phyloP scores from a whole-genome alignment of 1,140 invertebrate species.

The Drosophila bocqueti region DNA sequence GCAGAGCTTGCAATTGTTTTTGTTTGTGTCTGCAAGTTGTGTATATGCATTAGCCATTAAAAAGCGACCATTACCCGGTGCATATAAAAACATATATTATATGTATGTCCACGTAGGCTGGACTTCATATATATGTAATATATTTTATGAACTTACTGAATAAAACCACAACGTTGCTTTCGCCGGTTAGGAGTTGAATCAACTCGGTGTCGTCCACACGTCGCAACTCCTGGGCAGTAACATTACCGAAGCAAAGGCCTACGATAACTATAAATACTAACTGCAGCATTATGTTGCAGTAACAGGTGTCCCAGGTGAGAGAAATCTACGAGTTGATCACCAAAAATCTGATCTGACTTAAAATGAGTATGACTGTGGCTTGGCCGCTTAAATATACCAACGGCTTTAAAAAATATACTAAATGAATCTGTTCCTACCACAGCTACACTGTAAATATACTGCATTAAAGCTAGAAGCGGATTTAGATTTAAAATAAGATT shows the following conservation, averaged over 20 bases:
- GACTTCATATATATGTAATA: conserved; percentile 11
- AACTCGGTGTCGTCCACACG: conserved; percentile 68
- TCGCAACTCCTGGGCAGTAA: conserved; percentile 20
- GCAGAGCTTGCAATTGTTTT: conserved; percentile 87
- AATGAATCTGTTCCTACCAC: too few relatives aligned
- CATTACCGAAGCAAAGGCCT: conserved; percentile 14
- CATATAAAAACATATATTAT: neutral
- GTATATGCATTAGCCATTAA: conserved; percentile 1
- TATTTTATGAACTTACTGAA: conserved; percentile 42
- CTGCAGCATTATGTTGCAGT: conserved; percentile 22
- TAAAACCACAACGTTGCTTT: conserved; percentile 61
- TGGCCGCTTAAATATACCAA: conserved; percentile 3
- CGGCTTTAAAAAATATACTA: conserved; percentile 3
- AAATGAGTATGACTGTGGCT: neutral
- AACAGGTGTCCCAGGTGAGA: conserved; percentile 5
- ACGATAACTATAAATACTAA: conserved; percentile 9
- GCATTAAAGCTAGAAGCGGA: neutral
- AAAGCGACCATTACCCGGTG: conserved; percentile 14
- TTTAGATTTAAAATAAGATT: neutral
- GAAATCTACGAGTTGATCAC: conserved; percentile 12
- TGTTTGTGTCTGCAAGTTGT: conserved; percentile 39
- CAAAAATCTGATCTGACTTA: conserved; percentile 16
- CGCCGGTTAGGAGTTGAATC: conserved; percentile 62
- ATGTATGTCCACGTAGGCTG: conserved; percentile 15
- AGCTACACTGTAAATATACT: neutral